Base-by-base conservation (phyloP, 2,113 vertebrate genomes). In the Thoracochromis brauschi region DNA sequence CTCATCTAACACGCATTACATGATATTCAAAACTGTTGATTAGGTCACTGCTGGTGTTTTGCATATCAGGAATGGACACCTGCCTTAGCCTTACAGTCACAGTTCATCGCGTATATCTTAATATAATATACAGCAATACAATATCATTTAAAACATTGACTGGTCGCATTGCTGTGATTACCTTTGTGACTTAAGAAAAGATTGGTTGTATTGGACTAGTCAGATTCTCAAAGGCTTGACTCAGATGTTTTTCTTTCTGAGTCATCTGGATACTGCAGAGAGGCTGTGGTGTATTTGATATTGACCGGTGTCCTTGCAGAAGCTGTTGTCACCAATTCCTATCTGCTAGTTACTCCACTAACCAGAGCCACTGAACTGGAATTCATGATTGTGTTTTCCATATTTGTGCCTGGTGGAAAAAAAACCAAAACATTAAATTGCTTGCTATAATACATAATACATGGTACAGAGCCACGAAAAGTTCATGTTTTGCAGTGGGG, bases 41-140 rank as follows among this genome's bases (percentile, higher is more conserved):
- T 63, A 63, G 58, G 58, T 63, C 58, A 63, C 58, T 12, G 58
- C 58, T 63, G 58, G 58, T 63, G 58, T n/a, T 63, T 63, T 63
- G 17, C 31, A 63, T 63, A 63, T 63, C 2, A 35, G 58, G 9
- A 35, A 31, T 35, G 58, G 9, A 63, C 58, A 35, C 31, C 58
- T 11, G 31, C 58, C 17, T 63, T 63, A 63, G 31, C 58, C 17
- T 63, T 63, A 63, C 29, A 63, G 29, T 63, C 29, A 63, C 29
- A 63, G 58, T 33, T 63, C 19, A 63, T 63, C 3, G 8, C 4
- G 14, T 58, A 31, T 29, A 58, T 29, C 55, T 58, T 58, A 29
- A 58, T 5, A 29, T 57, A 57, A 57, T 57, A 29, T 29, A 26
- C 24, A 26, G 54, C 12, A 57, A 57, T 57, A 57, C 55, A 58